phyloP scores from a whole-genome alignment of 2,888 invertebrate genomes.

The Bombylius discolor region DNA sequence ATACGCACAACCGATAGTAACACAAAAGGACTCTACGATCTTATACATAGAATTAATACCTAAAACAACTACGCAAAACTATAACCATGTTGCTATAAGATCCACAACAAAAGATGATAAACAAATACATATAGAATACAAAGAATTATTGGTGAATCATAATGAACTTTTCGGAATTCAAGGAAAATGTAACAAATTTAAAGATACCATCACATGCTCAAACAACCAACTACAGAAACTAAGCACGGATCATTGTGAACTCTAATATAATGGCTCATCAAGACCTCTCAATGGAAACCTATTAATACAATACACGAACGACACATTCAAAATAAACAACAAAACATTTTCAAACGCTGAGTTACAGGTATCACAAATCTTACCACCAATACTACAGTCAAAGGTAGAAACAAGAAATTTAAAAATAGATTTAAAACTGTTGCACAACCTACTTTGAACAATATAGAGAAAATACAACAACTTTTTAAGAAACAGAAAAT shows the following conservation, averaged over 20 bases:
- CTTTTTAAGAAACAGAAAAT: too few relatives aligned
- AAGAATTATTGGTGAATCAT: too few relatives aligned
- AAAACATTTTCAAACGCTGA: not conserved
- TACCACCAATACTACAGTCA: not conserved
- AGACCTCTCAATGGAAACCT: conserved; percentile 1
- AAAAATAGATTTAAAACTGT: too few relatives aligned
- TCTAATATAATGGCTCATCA: not conserved
- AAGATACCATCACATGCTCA: too few relatives aligned
- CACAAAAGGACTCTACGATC: not conserved
- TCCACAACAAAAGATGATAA: not conserved
- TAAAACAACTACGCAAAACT: not conserved
- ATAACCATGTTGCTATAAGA: not conserved
- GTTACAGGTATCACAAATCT: conserved; percentile 1
- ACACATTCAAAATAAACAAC: conserved; percentile 1
- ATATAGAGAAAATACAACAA: too few relatives aligned
- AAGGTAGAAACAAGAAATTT: too few relatives aligned
- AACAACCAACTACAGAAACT: too few relatives aligned
- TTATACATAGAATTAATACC: not conserved
- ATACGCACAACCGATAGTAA: not conserved
- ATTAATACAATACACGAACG: not conserved
- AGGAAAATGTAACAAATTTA: too few relatives aligned
- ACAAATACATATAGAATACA: not conserved
- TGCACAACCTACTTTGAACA: too few relatives aligned
- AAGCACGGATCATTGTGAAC: conserved; percentile 3
- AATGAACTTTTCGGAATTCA: too few relatives aligned